These are phyloP conservation scores for Chaetodon trifascialis DNA, from an alignment of 2,113 vertebrate genomes.

Conservation along the genomic window DNA sequence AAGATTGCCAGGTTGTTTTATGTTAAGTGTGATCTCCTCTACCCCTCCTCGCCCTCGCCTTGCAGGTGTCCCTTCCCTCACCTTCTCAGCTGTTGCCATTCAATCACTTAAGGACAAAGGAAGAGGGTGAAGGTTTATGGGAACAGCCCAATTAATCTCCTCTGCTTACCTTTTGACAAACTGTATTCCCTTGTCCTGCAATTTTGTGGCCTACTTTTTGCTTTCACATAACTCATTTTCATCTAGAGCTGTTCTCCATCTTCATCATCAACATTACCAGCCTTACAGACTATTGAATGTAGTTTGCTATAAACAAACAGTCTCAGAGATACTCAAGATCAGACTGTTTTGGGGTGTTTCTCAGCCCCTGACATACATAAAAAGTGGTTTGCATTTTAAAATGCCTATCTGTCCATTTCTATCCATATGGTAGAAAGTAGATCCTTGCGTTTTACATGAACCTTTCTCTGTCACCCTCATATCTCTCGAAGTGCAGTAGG, in stretches of 20 bases:
- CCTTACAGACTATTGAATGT: neutral
- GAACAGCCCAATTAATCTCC: constrained; percentile 56
- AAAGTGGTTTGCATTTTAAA: neutral
- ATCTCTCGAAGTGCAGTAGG: constrained; percentile 23
- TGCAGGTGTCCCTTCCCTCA: constrained; percentile 74
- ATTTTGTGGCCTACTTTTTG: constrained; percentile 37
- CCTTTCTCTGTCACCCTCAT: neutral
- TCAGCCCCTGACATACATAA: neutral
- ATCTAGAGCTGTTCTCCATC: constrained; percentile 12
- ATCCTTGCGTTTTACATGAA: neutral
- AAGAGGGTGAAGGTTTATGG: constrained; percentile 57
- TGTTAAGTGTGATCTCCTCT: constrained; percentile 24
- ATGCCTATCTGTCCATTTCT: neutral
- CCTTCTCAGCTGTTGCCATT: constrained; percentile 77
- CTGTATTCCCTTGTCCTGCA: constrained; percentile 41
- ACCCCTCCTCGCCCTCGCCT: constrained; percentile 53
- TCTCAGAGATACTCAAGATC: neutral
- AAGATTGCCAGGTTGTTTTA: constrained; percentile 32
- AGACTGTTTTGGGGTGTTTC: neutral
- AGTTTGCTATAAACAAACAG: constrained; percentile 1
- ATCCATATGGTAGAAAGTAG: neutral
- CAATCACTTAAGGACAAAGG: constrained; percentile 65
- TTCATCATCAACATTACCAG: constrained; percentile 3
- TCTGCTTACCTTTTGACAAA: constrained; percentile 53
- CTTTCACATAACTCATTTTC: constrained; percentile 32